phyloP scores from a whole-genome alignment of 2,113 vertebrate species.

The Passerina amoena region DNA sequence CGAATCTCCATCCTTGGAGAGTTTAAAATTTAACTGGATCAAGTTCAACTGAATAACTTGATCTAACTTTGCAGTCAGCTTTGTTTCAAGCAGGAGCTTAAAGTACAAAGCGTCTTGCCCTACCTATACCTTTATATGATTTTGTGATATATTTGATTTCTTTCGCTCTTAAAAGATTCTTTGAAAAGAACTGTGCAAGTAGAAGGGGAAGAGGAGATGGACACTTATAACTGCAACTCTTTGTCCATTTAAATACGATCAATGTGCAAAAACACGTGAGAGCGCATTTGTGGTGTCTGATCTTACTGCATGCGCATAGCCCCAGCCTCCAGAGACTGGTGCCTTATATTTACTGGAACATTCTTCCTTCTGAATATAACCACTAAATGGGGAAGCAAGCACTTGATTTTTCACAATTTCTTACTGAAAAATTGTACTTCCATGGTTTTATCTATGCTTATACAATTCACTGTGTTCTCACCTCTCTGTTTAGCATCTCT shows the following conservation, averaged over 20 bases:
- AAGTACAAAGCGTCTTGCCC: background rate
- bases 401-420: background rate
- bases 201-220: background rate
- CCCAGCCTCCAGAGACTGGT: background rate
- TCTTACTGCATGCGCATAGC: background rate
- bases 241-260: background rate
- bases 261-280: background rate
- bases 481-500: background rate
- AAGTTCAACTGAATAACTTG: background rate
- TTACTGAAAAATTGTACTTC: background rate
- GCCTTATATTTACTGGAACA: background rate
- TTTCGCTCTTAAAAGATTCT: background rate
- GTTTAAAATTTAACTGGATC: background rate
- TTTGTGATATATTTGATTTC: background rate
- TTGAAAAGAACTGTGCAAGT: background rate
- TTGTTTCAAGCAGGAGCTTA: background rate
- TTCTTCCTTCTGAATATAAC: background rate
- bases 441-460: background rate
- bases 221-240: background rate
- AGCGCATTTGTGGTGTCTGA: background rate
- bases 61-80: background rate
- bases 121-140: background rate
- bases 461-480: background rate
- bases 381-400: slow-evolving; percentile 26
- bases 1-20: background rate